These are phyloP conservation scores for Dendrolimus houi DNA, from an alignment of 2,888 invertebrate genomes.

Conservation along the genomic window DNA sequence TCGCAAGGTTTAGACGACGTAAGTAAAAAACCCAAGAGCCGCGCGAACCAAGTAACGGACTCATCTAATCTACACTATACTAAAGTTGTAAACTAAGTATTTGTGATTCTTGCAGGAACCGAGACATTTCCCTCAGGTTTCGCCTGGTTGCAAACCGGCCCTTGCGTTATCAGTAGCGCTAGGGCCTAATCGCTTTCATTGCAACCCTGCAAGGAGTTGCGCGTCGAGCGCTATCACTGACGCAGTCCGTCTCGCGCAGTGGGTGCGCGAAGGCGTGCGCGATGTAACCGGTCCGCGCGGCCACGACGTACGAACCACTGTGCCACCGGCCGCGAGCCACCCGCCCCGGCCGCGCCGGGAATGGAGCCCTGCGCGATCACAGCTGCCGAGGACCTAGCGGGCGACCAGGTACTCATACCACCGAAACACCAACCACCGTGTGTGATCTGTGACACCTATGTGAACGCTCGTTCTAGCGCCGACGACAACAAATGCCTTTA, in stretches of 20 bases:
- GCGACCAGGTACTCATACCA: slow-evolving; percentile 61
- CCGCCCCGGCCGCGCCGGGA: slow-evolving; percentile 56
- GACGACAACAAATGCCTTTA: neutral
- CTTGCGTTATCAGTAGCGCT: slow-evolving; percentile 63
- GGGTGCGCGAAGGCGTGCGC: slow-evolving; percentile 45
- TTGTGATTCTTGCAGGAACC: too few species aligned
- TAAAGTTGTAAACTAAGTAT: slow-evolving; percentile 7
- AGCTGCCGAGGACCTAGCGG: slow-evolving; percentile 68
- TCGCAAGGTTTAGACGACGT: too few species aligned
- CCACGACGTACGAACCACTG: slow-evolving; percentile 23
- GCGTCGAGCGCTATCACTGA: slow-evolving; percentile 43
- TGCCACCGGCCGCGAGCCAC: slow-evolving; percentile 24
- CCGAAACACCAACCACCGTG: slow-evolving; percentile 8
- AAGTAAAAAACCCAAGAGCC: too few species aligned
- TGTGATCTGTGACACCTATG: slow-evolving; percentile 5
- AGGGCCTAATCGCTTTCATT: slow-evolving; percentile 69
- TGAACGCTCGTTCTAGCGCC: slow-evolving; percentile 3
- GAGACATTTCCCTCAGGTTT: slow-evolving; percentile 16
- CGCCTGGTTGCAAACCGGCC: slow-evolving; percentile 36
- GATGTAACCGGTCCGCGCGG: slow-evolving; percentile 26
- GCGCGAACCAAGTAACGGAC: too few species aligned
- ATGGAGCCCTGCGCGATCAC: slow-evolving; percentile 69
- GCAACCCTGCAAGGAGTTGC: slow-evolving; percentile 65
- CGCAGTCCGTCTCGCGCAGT: slow-evolving; percentile 47
- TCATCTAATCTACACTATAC: too few species aligned